Conservation (phyloP, 1,140 invertebrate species). For the Trinorchestia longiramus region DNA sequence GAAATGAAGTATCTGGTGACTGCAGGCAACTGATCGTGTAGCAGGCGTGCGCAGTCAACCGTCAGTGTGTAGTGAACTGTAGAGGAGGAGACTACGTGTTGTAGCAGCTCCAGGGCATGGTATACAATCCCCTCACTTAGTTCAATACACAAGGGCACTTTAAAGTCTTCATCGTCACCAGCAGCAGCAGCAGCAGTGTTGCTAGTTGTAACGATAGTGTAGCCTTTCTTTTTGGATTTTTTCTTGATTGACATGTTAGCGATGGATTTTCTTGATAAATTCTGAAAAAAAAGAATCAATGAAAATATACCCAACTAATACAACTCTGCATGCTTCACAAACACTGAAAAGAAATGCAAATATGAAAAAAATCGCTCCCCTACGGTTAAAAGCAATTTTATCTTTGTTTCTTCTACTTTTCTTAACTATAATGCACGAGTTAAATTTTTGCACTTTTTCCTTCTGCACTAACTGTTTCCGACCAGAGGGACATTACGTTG, state of each 20-base stretch:
- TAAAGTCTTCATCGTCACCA: background rate
- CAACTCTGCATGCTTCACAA: no score
- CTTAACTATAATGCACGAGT: no score
- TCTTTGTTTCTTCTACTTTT: no score
- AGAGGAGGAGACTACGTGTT: background rate
- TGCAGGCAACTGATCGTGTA: background rate
- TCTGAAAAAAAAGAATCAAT: background rate
- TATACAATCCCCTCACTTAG: background rate
- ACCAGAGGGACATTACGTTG: no score
- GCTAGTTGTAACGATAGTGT: background rate
- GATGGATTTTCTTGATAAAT: background rate
- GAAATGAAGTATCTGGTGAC: slow-evolving; percentile 23
- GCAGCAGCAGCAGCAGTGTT: background rate
- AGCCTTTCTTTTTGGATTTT: slow-evolving; percentile 9
- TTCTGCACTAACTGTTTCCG: no score
- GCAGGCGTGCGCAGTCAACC: background rate
- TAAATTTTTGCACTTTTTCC: no score
- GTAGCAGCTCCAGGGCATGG: slow-evolving; percentile 7
- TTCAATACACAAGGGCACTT: background rate
- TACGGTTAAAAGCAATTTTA: no score
- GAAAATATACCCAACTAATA: no score
- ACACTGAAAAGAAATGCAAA: no score
- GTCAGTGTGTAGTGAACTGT: slow-evolving; percentile 21
- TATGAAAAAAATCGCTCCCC: no score
- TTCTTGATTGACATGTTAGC: slow-evolving; percentile 21